Percentiles rank a stretch among this genome's conserved stretches.
These are phyloP conservation scores for Macroglossus sobrinus DNA, from an alignment of 2,113 vertebrate genomes.

Conservation along the genomic window DNA sequence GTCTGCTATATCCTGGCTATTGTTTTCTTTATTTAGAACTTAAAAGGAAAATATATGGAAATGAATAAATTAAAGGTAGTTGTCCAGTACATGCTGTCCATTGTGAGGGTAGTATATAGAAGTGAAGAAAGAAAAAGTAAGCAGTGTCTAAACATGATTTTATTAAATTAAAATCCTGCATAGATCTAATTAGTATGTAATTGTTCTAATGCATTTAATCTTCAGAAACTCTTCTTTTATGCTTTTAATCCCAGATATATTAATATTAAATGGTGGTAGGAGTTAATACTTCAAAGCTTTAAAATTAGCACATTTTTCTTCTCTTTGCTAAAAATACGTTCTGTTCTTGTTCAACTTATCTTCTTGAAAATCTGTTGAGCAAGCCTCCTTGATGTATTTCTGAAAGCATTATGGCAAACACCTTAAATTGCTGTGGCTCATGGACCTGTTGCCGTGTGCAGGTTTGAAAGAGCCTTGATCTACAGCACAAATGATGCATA, in stretches of 20 bases:
- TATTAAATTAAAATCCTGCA: background rate
- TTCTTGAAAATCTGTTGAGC: constrained; percentile 21
- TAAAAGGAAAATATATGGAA: background rate
- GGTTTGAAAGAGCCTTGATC: background rate
- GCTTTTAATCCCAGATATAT: constrained; percentile 30
- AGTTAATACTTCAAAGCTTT: background rate
- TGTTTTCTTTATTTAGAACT: constrained; percentile 32
- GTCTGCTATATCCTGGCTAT: background rate
- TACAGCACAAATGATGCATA: background rate
- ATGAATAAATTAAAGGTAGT: background rate
- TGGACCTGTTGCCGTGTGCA: background rate
- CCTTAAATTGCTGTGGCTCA: background rate
- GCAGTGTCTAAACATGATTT: too few relatives aligned
- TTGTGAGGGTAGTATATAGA: background rate
- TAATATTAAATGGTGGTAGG: background rate
- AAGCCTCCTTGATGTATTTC: background rate
- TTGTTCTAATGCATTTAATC: background rate
- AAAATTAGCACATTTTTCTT: constrained; percentile 18
- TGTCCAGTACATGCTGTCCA: background rate
- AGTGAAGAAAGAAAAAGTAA: background rate
- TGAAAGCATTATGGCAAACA: background rate
- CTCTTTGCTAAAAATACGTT: constrained; percentile 15
- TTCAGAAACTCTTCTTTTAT: constrained; percentile 15
- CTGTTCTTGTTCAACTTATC: constrained; percentile 9
- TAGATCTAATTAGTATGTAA: constrained; percentile 1